Base-by-base conservation (phyloP, 2,113 vertebrate species). In the Megalops atlanticus region DNA sequence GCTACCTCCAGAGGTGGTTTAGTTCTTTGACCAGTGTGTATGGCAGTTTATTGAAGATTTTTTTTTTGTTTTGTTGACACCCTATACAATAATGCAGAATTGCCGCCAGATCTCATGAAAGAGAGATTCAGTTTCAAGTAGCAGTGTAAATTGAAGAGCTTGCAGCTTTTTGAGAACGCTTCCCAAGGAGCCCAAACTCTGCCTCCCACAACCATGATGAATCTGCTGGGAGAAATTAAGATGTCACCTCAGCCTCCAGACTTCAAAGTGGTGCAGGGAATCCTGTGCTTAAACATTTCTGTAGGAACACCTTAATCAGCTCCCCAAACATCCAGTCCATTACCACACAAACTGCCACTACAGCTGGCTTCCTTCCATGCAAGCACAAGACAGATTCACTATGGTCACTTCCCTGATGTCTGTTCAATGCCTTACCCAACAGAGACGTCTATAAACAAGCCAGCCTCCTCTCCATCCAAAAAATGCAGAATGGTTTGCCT, bases 161-260 rank as follows among this genome's bases (percentile, higher is more conserved):
- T 14, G 14, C 43, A 45, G 14, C 43, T 14, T n/a, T n/a, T n/a
- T n/a, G n/a, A 45, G 7, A 45, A 45, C 43, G 14, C 14, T 78
- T 77, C 38, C 33, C 40, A 39, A 41, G 68, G 35, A 68, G 7
- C 21, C 14, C 27, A 15, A 78, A 64, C 39, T 64, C 49, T 14
- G 36, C 58, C 31, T 64, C 54, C 49, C 54, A 21, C 24, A 68
- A 2, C 16, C 14, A 39, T 15, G n/a, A 68, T 24, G 21, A 27
- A 27, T 68, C 64, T 27, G 8, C 85, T 81, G 88, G 83, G 91
- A 84, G 89, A 90, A 90, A 92, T 92, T 92, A 91, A 88, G 84
- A 86, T 79, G 84, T 89, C 83, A 88, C 85, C 83, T 88, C 87
- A 85, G 89, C 89, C 88, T 86, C 82, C 83, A 11, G 39, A 91